These are phyloP conservation scores for Quadriops clusia DNA, from an alignment of 2,888 invertebrate genomes.

Conservation along the genomic window DNA sequence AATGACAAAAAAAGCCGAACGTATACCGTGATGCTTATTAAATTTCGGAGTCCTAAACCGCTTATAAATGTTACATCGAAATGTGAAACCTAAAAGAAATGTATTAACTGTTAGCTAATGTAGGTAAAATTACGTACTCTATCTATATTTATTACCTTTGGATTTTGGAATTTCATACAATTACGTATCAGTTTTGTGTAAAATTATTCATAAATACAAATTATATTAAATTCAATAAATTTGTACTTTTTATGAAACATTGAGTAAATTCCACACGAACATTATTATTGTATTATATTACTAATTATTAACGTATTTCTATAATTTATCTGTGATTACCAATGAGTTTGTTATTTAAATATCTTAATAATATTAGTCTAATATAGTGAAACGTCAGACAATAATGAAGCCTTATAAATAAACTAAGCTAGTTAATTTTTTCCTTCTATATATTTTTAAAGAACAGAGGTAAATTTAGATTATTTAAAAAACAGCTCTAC, in stretches of 20 bases:
- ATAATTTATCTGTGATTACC: constrained; percentile 1
- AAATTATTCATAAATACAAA: background rate
- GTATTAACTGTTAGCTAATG: no score
- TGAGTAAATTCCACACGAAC: background rate
- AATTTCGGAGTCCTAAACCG: constrained; percentile 3
- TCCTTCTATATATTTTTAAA: no score
- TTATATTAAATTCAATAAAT: background rate
- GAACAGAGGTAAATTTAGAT: no score
- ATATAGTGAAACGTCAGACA: constrained; percentile 31
- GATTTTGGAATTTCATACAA: background rate
- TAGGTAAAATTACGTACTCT: no score
- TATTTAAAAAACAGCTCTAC: no score
- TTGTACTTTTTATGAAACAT: background rate
- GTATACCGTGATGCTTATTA: no score
- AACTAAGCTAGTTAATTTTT: no score
- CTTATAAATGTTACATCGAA: constrained; percentile 12
- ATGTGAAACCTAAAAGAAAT: no score
- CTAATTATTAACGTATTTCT: background rate
- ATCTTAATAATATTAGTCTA: constrained; percentile 8
- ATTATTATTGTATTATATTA: background rate
- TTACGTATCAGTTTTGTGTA: background rate
- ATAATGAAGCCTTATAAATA: constrained; percentile 29
- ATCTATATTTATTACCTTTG: constrained; percentile 6
- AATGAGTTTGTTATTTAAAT: background rate
- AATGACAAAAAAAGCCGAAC: no score